Conservation (phyloP, 2,888 invertebrate genomes). For the Andrena bucephala region DNA sequence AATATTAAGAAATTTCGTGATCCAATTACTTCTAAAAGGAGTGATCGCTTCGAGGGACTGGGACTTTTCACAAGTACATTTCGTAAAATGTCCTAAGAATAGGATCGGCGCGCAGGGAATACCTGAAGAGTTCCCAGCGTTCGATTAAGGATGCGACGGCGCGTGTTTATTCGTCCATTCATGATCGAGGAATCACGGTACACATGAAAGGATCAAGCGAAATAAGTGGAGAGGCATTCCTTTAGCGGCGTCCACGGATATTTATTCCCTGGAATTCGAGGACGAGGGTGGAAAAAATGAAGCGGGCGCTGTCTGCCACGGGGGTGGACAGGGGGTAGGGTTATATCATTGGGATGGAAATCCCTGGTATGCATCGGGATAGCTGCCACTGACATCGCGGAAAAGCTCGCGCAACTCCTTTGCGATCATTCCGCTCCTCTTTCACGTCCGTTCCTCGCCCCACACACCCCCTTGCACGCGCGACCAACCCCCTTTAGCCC, state of each 20-base stretch:
- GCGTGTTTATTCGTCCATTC: background rate
- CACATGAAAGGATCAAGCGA: background rate
- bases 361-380: constrained; percentile 44
- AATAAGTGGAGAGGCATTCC: constrained; percentile 5
- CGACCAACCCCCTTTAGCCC: constrained; percentile 12
- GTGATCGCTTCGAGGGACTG: no score
- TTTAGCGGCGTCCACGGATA: background rate
- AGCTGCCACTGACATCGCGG: constrained; percentile 33
- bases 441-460: background rate
- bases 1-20: background rate
- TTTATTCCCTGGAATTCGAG: constrained; percentile 34
- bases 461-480: background rate
- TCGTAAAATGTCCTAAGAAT: background rate
- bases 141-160: no score
- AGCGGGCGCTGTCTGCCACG: background rate
- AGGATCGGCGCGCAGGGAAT: background rate
- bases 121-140: background rate
- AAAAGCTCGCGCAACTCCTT: constrained; percentile 25
- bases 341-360: constrained; percentile 50
- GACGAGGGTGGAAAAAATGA: constrained; percentile 7
- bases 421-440: background rate
- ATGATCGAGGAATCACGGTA: constrained; percentile 2
- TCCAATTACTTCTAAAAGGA: no score
- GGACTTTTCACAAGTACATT: no score
- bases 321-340: constrained; percentile 5